Evolutionary conservation across 2,113 vertebrate species (phyloP).

Genomic region (Cygnus atratus): DNA sequence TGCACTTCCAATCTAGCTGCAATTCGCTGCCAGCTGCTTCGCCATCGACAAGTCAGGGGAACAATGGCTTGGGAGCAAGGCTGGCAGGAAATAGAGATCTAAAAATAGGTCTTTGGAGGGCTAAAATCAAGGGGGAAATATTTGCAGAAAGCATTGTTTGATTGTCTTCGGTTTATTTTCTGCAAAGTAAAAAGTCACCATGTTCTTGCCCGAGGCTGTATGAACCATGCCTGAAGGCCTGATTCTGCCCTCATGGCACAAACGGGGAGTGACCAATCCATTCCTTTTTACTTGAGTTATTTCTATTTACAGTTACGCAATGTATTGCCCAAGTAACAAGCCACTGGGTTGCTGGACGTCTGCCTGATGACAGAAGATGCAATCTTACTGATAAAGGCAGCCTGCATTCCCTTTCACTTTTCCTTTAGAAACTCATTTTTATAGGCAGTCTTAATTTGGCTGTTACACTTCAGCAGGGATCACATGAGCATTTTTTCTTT

Average conservation of each 20-base stretch:
- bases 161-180: neutral
- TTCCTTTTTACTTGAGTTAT: neutral
- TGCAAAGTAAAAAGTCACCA: neutral
- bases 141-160: neutral
- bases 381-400: neutral
- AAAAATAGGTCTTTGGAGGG: slow-evolving; percentile 54
- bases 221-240: neutral
- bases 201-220: neutral
- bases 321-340: neutral
- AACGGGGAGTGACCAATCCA: neutral
- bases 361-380: neutral
- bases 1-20: slow-evolving; percentile 41
- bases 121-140: slow-evolving; percentile 10
- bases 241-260: neutral
- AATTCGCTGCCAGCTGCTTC: slow-evolving; percentile 36
- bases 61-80: neutral
- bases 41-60: neutral
- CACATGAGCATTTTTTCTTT: slow-evolving; percentile 39
- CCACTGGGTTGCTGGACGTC: neutral
- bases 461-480: slow-evolving; percentile 32
- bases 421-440: slow-evolving; percentile 27
- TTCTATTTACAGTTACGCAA: neutral
- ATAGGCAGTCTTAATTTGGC: slow-evolving; percentile 26
- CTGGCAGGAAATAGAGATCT: slow-evolving; percentile 29
- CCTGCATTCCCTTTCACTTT: neutral